Conservation (phyloP, 2,888 invertebrate genomes). For the Tetrapedia diversipes region DNA sequence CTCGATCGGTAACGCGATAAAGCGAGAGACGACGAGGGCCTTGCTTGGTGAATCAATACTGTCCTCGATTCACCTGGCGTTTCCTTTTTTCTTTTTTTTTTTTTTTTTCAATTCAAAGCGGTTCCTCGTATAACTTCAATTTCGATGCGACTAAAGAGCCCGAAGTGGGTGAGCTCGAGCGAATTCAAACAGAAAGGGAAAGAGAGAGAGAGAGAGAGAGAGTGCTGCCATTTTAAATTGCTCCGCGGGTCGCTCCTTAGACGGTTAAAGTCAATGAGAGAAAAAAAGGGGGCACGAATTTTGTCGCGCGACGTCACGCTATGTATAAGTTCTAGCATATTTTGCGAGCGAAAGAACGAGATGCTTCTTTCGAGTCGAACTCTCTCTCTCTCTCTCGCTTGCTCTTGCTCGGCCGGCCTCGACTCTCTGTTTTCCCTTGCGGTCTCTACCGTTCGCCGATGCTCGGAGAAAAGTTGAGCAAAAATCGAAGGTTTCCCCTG, state of each 20-base stretch:
- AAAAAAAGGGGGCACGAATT: background rate
- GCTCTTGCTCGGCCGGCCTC: background rate
- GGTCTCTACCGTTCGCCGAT: slow-evolving; percentile 16
- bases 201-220: background rate
- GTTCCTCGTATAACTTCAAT: background rate
- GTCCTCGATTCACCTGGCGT: background rate
- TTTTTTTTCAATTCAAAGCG: background rate
- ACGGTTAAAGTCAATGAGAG: no score
- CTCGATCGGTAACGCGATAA: no score
- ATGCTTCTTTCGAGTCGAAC: slow-evolving; percentile 11
- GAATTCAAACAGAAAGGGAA: background rate
- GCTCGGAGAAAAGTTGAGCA: slow-evolving; percentile 22
- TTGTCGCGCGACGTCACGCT: background rate
- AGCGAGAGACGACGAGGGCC: no score
- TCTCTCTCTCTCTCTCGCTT: background rate
- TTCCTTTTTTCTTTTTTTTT: no score
- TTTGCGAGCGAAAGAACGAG: slow-evolving; percentile 4
- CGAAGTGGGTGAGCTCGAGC: background rate
- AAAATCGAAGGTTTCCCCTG: slow-evolving; percentile 59
- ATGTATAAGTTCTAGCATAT: background rate
- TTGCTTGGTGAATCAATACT: background rate
- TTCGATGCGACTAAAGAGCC: background rate
- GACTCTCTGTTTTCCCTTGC: background rate
- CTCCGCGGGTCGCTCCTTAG: no score
- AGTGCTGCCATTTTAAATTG: background rate